Evolutionary conservation across 2,888 invertebrate species (phyloP).

Genomic region (Cacoxenus indagator): DNA sequence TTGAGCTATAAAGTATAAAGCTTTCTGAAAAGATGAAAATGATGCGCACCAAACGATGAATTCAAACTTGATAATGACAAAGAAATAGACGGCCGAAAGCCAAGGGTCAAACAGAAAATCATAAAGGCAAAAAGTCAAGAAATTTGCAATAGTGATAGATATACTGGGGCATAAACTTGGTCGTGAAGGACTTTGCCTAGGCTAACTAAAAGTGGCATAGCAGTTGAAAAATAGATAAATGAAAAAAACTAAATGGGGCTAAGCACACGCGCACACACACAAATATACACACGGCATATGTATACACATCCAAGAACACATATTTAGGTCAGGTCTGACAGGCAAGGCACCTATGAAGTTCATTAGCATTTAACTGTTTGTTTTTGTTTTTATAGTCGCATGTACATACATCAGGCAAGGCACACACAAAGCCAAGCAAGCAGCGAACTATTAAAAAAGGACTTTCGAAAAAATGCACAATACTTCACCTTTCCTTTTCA

Average conservation of each 20-base stretch:
- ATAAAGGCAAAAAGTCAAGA: conserved; percentile 35
- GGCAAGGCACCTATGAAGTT: neutral
- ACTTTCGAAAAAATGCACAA: neutral
- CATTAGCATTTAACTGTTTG: neutral
- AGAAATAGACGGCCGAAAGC: too few species aligned
- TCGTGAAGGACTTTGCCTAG: neutral
- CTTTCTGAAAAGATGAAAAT: conserved; percentile 9
- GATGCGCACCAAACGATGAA: neutral
- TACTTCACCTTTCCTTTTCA: neutral
- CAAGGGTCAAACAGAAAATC: conserved; percentile 46
- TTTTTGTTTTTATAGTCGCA: neutral
- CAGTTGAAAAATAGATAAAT: neutral
- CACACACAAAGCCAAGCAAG: neutral
- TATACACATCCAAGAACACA: neutral
- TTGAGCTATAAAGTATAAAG: conserved; percentile 22
- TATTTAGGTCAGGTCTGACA: neutral
- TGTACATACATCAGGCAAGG: neutral
- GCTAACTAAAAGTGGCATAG: neutral
- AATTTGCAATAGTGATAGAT: too few species aligned
- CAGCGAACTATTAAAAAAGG: neutral
- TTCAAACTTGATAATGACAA: conserved; percentile 2
- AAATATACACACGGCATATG: neutral
- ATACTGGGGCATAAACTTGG: neutral
- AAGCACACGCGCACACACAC: neutral
- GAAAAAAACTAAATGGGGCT: neutral